Evolutionary conservation across 2,888 invertebrate genomes (phyloP), one percentile per base, ranked within the genome.

Genomic region (Clepsis dumicolana): DNA sequence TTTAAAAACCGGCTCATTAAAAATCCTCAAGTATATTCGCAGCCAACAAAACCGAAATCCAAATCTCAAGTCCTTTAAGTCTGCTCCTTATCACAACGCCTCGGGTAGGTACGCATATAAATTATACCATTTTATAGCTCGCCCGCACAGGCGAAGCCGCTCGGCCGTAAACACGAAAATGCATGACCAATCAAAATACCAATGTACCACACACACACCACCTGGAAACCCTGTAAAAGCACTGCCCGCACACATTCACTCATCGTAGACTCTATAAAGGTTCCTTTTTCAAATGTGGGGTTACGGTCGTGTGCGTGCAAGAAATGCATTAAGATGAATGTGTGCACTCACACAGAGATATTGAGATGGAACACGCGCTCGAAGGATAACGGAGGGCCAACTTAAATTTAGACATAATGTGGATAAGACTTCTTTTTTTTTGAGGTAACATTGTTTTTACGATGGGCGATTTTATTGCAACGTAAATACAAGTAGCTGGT

Each of bases 121-220:
- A 91, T 90, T 89, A 91, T 84, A 67, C 78, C 76, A 86, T 83
- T 90, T 91, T 90, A 91, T 86, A 81, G 86, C 87, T 79, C 81
- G 82, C 80, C 86, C 87, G 85, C 89, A 86, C 84, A 80, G 83
- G 83, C 85, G 85, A 84, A 83, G 82, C 84, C 81, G 77, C 82
- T 80, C 79, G 80, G 80, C 89, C 86, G 87, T 93, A 92, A 91
- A 93, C 91, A 90, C 90, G 91, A 90, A 93, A 93, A 93, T 93
- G 93, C 93, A 93, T 93, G 93, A 93, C 93, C 93, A 93, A 93
- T 93, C 93, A 93, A 93, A 93, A 93, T 93, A 93, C 93, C 93
- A 93, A 91, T 86, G 91, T 85, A 80, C 80, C 87, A 90, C 91
- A 71, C 88, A 87, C 86, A 90, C 89, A 71, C 0, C 2, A 10